phyloP scores from a whole-genome alignment of 2,113 vertebrate species.

The Eretmochelys imbricata region DNA sequence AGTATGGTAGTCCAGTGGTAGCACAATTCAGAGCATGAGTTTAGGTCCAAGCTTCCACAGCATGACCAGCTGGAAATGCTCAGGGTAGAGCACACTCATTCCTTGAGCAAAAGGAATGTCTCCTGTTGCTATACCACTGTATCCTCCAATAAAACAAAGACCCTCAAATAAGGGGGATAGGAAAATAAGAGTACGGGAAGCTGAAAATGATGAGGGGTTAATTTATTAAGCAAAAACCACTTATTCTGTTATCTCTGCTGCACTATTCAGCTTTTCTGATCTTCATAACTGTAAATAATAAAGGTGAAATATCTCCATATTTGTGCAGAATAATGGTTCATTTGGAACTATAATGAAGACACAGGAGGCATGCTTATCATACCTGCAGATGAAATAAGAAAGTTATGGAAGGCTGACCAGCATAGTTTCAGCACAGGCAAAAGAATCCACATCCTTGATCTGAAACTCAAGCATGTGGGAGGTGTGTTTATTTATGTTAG shows the following conservation, averaged over 20 bases:
- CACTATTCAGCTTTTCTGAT: background rate
- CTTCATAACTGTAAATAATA: background rate
- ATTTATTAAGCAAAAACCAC: background rate
- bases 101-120: background rate
- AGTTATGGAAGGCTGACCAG: background rate
- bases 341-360: background rate
- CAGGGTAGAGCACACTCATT: background rate
- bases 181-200: background rate
- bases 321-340: background rate
- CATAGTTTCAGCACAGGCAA: background rate
- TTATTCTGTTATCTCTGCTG: background rate
- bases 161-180: background rate
- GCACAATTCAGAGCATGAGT: background rate
- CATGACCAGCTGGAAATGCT: background rate
- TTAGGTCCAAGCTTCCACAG: background rate
- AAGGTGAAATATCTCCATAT: background rate
- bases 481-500: background rate
- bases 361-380: background rate
- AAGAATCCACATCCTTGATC: background rate
- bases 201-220: conserved; percentile 1
- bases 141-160: conserved; percentile 8
- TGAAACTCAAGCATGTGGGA: background rate
- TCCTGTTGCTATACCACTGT: background rate
- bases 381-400: background rate
- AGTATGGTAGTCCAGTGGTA: background rate